Base-by-base conservation (phyloP, 2,888 invertebrate genomes). In the Myathropa florea region DNA sequence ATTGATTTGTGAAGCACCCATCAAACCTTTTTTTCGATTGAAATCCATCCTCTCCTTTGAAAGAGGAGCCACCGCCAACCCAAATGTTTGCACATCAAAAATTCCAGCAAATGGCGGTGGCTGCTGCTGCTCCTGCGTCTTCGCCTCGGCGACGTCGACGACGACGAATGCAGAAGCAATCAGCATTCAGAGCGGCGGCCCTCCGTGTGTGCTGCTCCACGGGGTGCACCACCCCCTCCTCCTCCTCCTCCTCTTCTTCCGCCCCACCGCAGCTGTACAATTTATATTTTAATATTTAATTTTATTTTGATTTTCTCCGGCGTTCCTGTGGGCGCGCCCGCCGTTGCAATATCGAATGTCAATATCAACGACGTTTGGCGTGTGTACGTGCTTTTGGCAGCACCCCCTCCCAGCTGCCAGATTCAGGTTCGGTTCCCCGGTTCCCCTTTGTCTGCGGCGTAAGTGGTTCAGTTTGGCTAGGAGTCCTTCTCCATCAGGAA, bases 201-300 rank as follows among this genome's bases (percentile, higher is more conserved):
- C 23, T 61, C 26, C 61, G n/a, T 55, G 53, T 26, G 14, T 53
- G 60, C 24, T 21, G 12, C 36, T 24, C 57, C 23, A 23, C 7
- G 28, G 23, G 23, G 23, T 33, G 53, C 33, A 21, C 26, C 4
- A 30, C 9, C 61, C 68, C 23, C 9, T 9, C 26, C 4, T 26
- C 28, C 57, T 12, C 26, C 18, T n/a, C n/a, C n/a, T n/a, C n/a
- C n/a, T n/a, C n/a, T n/a, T n/a, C n/a, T n/a, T n/a, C 65, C 65
- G 3, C 26, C 10, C 26, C 46, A n/a, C 53, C 63, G 10, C 30
- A 60, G 14, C 68, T 18, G 61, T 55, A 63, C 68, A 68, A 77
- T 68, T 77, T 77, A 68, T 77, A 77, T 70, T 68, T 77, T 77
- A 77, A 77, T 77, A 68, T 77, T 77, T 77, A 63, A 61, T 70